Conservation (phyloP, 2,797 vertebrate genomes). For the Sebastes matsubarae region DNA sequence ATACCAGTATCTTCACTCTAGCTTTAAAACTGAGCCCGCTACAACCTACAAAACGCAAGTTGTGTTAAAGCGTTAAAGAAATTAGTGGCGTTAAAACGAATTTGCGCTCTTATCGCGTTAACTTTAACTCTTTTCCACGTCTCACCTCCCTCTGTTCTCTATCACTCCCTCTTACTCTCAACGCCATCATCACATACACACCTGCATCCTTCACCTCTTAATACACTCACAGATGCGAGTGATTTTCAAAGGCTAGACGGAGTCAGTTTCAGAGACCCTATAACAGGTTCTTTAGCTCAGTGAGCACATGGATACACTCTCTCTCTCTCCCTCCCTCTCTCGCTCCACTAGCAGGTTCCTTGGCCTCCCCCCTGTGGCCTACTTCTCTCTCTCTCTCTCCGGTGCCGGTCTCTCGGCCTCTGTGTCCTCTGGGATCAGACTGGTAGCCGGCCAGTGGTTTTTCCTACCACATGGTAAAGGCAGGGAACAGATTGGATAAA, state of each 20-base stretch:
- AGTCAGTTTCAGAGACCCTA: conserved; percentile 28
- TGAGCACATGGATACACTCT: conserved; percentile 5
- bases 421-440: conserved; percentile 68
- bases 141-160: not conserved
- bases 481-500: conserved; percentile 81
- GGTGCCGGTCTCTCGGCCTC: conserved; percentile 43
- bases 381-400: conserved; percentile 32
- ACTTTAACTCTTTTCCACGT: no score
- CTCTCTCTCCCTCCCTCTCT: not conserved
- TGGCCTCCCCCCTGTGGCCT: conserved; percentile 55
- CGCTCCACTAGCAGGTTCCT: conserved; percentile 39
- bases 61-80: not conserved
- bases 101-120: not conserved
- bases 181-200: not conserved
- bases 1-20: no score
- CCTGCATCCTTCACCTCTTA: not conserved
- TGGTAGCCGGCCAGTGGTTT: conserved; percentile 72
- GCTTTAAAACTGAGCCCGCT: no score
- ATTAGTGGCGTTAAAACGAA: not conserved
- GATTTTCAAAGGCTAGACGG: conserved; percentile 1
- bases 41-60: no score
- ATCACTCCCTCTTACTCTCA: not conserved
- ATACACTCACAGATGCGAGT: not conserved
- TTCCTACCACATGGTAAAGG: conserved; percentile 77
- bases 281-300: conserved; percentile 54